Conservation (phyloP, 2,888 invertebrate species). For the Diachrysia chrysitis region DNA sequence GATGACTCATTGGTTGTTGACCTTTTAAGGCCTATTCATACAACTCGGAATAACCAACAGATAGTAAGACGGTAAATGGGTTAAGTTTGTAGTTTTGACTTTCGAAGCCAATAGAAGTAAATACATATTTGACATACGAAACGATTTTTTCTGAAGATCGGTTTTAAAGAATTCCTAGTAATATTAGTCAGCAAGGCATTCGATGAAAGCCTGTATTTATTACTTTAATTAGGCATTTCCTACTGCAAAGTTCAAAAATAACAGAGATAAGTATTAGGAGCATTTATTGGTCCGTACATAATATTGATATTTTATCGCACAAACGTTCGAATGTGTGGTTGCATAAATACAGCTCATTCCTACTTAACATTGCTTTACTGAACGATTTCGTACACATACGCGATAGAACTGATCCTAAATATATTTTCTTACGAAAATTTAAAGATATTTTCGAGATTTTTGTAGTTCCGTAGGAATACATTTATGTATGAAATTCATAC, state of each 20-base stretch:
- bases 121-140: background rate
- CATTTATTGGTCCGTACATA: background rate
- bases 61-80: constrained; percentile 52
- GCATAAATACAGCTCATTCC: constrained; percentile 3
- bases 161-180: background rate
- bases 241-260: background rate
- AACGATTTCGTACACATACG: background rate
- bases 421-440: background rate
- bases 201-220: too few species aligned
- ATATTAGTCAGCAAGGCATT: background rate
- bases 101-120: constrained; percentile 10
- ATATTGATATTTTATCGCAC: background rate
- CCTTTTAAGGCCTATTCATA: constrained; percentile 67
- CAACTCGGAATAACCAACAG: constrained; percentile 37
- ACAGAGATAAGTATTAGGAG: too few species aligned
- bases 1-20: constrained; percentile 76
- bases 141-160: background rate
- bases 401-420: constrained; percentile 5
- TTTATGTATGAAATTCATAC: constrained; percentile 7
- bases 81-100: constrained; percentile 43
- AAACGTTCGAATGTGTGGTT: background rate
- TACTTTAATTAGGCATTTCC: background rate
- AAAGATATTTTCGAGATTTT: background rate
- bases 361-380: constrained; percentile 5
- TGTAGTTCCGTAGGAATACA: background rate